Percentiles rank a stretch among this genome's conserved stretches.
Conservation (phyloP, 2,113 vertebrate species). For the Trochalopteron elliotii region DNA sequence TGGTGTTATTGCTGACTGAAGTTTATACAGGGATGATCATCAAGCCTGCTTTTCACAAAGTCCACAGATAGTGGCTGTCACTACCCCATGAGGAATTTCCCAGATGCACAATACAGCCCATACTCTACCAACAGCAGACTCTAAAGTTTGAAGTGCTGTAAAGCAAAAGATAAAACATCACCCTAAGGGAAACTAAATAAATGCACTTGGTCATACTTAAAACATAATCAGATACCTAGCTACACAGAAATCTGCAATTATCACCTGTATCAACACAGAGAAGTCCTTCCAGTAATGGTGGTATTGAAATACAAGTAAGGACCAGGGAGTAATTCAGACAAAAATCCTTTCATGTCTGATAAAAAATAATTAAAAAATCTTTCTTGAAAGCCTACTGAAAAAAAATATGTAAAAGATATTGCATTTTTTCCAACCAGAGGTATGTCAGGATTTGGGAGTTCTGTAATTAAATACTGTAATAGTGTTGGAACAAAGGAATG, state of each 20-base stretch:
- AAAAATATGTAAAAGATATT: neutral
- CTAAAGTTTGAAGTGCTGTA: neutral
- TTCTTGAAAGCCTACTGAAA: neutral
- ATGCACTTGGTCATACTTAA: neutral
- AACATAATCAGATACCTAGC: neutral
- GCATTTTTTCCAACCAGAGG: neutral
- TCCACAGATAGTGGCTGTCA: neutral
- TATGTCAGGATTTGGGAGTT: neutral
- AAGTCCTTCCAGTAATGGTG: neutral
- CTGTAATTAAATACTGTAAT: neutral
- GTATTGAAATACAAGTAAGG: neutral
- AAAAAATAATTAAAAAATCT: neutral
- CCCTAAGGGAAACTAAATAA: neutral
- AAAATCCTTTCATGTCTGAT: neutral
- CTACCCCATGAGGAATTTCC: neutral
- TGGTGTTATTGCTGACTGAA: rapidly evolving
- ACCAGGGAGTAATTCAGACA: neutral
- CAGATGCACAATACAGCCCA: neutral
- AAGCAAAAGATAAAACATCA: neutral
- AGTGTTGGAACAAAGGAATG: neutral
- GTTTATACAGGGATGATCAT: neutral
- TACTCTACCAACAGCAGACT: neutral
- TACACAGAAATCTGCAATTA: neutral
- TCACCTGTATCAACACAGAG: rapidly evolving
- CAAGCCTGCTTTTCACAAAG: neutral